Base-by-base conservation (phyloP, 2,797 vertebrate species). In the Crocodylus rhombifer region DNA sequence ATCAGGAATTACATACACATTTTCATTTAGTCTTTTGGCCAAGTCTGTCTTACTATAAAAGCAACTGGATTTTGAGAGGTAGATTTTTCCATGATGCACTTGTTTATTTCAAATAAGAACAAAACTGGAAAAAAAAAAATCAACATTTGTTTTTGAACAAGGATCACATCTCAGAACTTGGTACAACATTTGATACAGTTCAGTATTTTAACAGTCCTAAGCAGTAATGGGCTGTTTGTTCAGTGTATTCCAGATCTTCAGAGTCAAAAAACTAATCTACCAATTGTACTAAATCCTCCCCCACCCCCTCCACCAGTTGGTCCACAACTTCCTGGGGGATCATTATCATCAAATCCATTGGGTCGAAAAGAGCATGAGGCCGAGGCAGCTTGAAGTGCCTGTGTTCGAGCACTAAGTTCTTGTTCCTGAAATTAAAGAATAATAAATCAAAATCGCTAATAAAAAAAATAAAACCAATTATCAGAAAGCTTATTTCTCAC, bases 341-440 rank as follows among this genome's bases (percentile, higher is more conserved):
- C 99, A 23, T 99, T 99, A 98, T 99, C 99, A 96, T 99, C 99
- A 93, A 99, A 99, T 94, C 99, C 99, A 90, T 99, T 99, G 96
- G 99, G 99, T 88, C 99, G 98, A 97, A 99, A 99, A 16, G 99
- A 99, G 96, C 99, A 99, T 1, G 99, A 99, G 77, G 99, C 98
- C 18, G 99, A 99, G 51, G 99, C 98, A 5, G 99, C 98, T 98
- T 99, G 99, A 13, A 99, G 98, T 69, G 99, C 99, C 89, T 99
- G 99, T 86, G 99, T 98, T 91, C 99, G 98, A 95, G 99, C 99
- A 36, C 98, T 99, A 81, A 99, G 98, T 95, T 99, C 99, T 98
- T 99, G 99, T 96, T 99, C 99, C 99, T 99, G 92, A 93, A 97
- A 96, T 61, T 76, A 86, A 92, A 89, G 84, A 77, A 77, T 58